Evolutionary conservation across 2,797 vertebrate genomes (phyloP).

Genomic region (Labroides dimidiatus): DNA sequence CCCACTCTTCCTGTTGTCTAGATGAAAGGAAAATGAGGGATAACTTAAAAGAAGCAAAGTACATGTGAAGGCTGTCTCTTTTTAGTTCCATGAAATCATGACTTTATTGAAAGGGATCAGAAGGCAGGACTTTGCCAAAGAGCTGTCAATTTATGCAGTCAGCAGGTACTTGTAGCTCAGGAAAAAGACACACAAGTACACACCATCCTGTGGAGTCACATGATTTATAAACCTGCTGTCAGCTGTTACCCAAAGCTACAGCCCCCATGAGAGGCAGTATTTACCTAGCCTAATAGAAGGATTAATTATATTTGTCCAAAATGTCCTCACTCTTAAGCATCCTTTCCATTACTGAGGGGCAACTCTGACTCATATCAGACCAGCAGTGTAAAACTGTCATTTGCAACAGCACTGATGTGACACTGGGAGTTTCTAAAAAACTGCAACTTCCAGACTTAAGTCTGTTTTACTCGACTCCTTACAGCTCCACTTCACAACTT

Average conservation of each 20-base stretch:
- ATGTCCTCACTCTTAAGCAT: conserved; percentile 65
- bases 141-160: conserved; percentile 52
- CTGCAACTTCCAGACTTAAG: conserved; percentile 7
- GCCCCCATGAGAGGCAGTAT: conserved; percentile 51
- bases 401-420: conserved; percentile 35
- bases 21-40: conserved; percentile 54
- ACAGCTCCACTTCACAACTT: conserved; percentile 30
- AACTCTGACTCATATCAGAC: conserved; percentile 72
- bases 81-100: conserved; percentile 48
- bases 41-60: conserved; percentile 49
- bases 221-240: conserved; percentile 61
- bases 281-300: conserved; percentile 67
- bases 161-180: conserved; percentile 57
- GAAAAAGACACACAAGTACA: conserved; percentile 55
- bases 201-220: conserved; percentile 50
- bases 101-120: conserved; percentile 48
- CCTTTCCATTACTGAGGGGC: conserved; percentile 57
- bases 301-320: conserved; percentile 72
- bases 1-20: conserved; percentile 65
- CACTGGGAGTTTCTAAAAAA: conserved; percentile 40
- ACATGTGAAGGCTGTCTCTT: conserved; percentile 34
- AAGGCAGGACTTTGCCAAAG: conserved; percentile 49
- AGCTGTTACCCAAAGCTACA: conserved; percentile 50
- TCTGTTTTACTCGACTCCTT: conserved; percentile 35
- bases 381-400: conserved; percentile 46